Evolutionary conservation across 2,797 vertebrate species (phyloP), one percentile per base, ranked within the genome.

Genomic region (Enteromius mattozi): DNA sequence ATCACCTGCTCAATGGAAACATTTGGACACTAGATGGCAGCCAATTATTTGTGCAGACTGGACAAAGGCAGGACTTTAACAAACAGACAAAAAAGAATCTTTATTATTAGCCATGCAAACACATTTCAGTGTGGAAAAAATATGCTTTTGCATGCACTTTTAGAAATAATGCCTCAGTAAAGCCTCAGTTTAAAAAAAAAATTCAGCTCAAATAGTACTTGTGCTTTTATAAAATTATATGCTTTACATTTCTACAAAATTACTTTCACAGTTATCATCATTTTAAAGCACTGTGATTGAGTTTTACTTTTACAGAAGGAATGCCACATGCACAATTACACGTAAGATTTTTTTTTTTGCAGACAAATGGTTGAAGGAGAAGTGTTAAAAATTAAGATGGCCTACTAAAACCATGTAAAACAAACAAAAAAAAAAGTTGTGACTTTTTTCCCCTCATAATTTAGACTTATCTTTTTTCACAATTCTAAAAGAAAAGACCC

Each of bases 21-120:
- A 19, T 42, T 74, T 70, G n/a, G 4, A 71, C 81, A 83, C 81
- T 75, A 86, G 85, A 63, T 61, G 85, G 63, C 49, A 80, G 81
- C 69, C 80, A 16, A n/a, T 66, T 76, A 27, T 82, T 82, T 63
- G 37, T 61, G n/a, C 7, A 61, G 16, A 42, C 75, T 61, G 37
- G 75, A 77, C 54, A 77, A 42, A 12, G 14, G 54, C 54, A 27
- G 54, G 75, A 78, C 75, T 56, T 74, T 21, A 54, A 33, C 27
- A 30, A 10, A 72, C 42, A 7, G 6, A 30, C 27, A 1, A 19
- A 19, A 49, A 19, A 5, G 24, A 19, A 72, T 30, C 7, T 47
- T 72, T 72, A 30, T 49, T 30, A 49, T 33, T 74, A 33, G 0
- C 16, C 70, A 72, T 17, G 16, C 6, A 71, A 71, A 17, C 14